These are phyloP conservation scores for Neoscelio sp. DNA, from an alignment of 2,888 invertebrate species.

Conservation along the genomic window DNA sequence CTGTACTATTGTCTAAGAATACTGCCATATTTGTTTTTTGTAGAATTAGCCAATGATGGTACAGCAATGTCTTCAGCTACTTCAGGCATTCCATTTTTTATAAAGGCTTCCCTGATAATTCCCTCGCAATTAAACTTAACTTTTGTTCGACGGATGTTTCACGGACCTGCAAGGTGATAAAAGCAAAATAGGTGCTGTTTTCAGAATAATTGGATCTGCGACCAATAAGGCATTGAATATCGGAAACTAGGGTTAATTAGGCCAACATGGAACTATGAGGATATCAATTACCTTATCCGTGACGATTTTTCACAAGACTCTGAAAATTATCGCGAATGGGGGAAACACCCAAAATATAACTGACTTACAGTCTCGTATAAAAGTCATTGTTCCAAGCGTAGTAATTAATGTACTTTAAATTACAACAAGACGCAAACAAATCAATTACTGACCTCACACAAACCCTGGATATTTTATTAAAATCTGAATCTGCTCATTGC, in stretches of 20 bases:
- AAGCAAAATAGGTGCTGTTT: neutral
- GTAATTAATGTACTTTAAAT: slow-evolving; percentile 43
- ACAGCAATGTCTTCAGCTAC: neutral
- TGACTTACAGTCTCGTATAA: slow-evolving; percentile 34
- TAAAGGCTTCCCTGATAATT: neutral
- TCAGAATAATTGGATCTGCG: neutral
- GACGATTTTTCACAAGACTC: slow-evolving; percentile 55
- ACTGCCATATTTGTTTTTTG: neutral
- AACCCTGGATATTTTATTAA: slow-evolving; percentile 9
- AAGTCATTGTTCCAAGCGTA: slow-evolving; percentile 51
- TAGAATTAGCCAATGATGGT: neutral
- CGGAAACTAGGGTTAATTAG: slow-evolving; percentile 4
- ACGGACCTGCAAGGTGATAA: neutral
- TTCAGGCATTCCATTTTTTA: neutral
- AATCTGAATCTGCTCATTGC: slow-evolving; percentile 49
- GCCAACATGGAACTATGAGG: slow-evolving; percentile 10
- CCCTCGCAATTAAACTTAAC: neutral
- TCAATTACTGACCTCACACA: slow-evolving; percentile 50
- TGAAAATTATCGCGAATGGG: slow-evolving; percentile 63
- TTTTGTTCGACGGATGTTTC: neutral
- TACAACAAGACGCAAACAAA: slow-evolving; percentile 57
- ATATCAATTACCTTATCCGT: slow-evolving; percentile 42
- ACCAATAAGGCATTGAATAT: neutral
- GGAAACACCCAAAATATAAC: slow-evolving; percentile 67
- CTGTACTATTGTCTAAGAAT: no score